These are phyloP conservation scores for Saturnia japonica DNA, from an alignment of 2,888 invertebrate species.

Conservation along the genomic window DNA sequence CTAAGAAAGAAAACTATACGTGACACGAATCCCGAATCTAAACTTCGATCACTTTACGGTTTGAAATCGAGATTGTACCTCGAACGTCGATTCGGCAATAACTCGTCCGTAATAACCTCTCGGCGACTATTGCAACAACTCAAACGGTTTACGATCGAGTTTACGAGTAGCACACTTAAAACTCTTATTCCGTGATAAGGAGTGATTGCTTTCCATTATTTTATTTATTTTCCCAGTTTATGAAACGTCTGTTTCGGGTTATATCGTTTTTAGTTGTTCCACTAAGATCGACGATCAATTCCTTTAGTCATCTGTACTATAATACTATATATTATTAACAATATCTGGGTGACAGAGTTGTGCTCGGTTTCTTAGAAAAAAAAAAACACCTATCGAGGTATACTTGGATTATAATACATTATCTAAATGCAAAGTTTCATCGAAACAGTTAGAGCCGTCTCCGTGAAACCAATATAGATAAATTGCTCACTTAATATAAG, in stretches of 20 bases:
- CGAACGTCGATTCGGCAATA: constrained; percentile 9
- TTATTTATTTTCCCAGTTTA: constrained; percentile 28
- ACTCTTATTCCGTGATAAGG: constrained; percentile 38
- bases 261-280: neutral
- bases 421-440: too few species aligned
- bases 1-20: neutral
- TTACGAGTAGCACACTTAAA: constrained; percentile 38
- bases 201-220: constrained; percentile 37
- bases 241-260: constrained; percentile 13
- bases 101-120: constrained; percentile 16
- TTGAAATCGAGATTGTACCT: constrained; percentile 13
- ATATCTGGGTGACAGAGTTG: too few species aligned
- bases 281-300: neutral
- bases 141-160: constrained; percentile 31
- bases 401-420: too few species aligned
- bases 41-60: neutral
- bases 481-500: too few species aligned
- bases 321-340: too few species aligned
- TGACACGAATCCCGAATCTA: constrained; percentile 8
- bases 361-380: too few species aligned
- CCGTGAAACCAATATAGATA: too few species aligned
- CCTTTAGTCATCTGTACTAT: neutral
- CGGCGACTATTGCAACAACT: constrained; percentile 22
- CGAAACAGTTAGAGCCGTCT: too few species aligned
- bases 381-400: too few species aligned